Evolutionary conservation across 2,113 vertebrate species (phyloP).

Genomic region (Falcunculus frontatus): DNA sequence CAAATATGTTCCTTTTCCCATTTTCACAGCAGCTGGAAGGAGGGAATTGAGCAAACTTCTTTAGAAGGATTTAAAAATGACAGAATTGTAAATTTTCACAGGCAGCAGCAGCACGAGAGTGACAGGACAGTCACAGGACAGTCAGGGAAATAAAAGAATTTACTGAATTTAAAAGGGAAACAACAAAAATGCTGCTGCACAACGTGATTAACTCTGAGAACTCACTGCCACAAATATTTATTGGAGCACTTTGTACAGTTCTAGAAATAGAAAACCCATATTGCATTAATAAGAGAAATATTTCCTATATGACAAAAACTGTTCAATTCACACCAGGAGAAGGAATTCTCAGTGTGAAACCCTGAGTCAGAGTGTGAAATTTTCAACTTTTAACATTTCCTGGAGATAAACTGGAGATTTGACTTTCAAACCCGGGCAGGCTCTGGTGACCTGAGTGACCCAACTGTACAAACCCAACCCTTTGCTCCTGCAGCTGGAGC

Average conservation of each 20-base stretch:
- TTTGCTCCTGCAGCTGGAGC: background rate
- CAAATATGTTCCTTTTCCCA: background rate
- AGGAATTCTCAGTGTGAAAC: background rate
- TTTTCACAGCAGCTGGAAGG: background rate
- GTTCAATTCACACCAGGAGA: background rate
- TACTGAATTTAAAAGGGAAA: background rate
- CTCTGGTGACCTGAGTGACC: background rate
- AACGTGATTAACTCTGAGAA: background rate
- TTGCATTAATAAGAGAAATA: background rate
- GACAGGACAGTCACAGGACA: background rate
- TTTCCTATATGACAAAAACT: background rate
- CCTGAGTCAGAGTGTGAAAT: background rate
- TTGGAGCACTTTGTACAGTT: background rate
- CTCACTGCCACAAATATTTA: slow-evolving; percentile 3
- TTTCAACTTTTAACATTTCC: background rate
- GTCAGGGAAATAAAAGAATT: background rate
- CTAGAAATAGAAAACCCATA: background rate
- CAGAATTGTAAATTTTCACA: background rate
- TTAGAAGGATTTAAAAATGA: background rate
- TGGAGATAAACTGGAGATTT: background rate
- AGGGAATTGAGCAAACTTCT: background rate
- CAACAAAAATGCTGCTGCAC: background rate
- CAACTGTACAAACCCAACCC: background rate
- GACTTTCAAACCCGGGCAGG: background rate
- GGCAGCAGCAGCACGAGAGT: background rate